Conservation (phyloP, 2,797 vertebrate species). For the Lophius americanus region DNA sequence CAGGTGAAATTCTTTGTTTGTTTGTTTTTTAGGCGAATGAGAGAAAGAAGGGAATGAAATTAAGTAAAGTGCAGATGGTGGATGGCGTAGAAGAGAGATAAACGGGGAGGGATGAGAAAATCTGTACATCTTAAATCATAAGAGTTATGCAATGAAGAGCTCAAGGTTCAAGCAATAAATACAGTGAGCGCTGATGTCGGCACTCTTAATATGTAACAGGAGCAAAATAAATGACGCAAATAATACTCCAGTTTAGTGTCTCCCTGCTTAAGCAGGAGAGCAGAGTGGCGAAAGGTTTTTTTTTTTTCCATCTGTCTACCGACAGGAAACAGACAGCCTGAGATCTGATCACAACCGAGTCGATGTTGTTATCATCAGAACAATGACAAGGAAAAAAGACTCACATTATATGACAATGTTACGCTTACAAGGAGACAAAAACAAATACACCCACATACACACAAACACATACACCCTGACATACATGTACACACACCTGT, state of each 20-base stretch:
- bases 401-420: background rate
- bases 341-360: constrained; percentile 50
- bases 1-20: constrained; percentile 1
- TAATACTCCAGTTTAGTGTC: constrained; percentile 33
- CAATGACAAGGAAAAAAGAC: background rate
- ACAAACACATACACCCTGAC: background rate
- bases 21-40: too few relatives aligned
- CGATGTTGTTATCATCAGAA: constrained; percentile 21
- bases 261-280: constrained; percentile 30
- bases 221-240: constrained; percentile 54
- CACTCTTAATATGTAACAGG: constrained; percentile 27
- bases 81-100: constrained; percentile 23
- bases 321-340: constrained; percentile 55
- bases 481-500: constrained; percentile 4
- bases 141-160: constrained; percentile 37
- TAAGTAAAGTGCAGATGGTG: constrained; percentile 1
- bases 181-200: constrained; percentile 50
- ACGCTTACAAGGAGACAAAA: background rate
- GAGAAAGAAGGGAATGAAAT: constrained; percentile 23
- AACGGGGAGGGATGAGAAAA: constrained; percentile 17
- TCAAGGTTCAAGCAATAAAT: constrained; percentile 46
- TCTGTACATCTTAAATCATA: constrained; percentile 26
- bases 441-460: background rate
- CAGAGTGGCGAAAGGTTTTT: constrained; percentile 47
- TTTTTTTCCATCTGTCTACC: constrained; percentile 47